Percentiles rank a stretch among this genome's conserved stretches.
These are phyloP conservation scores for Caenorhabditis plicata DNA, from an alignment of 2,888 invertebrate genomes.

Conservation along the genomic window DNA sequence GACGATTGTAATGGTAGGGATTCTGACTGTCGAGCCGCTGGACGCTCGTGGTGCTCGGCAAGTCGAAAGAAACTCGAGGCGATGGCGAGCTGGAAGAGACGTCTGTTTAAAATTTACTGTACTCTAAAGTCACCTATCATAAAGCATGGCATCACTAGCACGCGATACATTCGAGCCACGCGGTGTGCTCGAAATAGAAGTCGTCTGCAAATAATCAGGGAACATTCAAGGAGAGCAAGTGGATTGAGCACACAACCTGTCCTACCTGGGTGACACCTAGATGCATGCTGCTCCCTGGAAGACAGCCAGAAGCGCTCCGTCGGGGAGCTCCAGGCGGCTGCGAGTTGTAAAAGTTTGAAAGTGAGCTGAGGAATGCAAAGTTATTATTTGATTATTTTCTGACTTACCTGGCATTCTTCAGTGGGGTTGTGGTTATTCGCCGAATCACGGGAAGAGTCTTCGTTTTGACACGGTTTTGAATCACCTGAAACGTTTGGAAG, in stretches of 20 bases:
- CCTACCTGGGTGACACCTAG: constrained; percentile 33
- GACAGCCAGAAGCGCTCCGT: constrained; percentile 14
- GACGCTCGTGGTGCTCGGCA: constrained; percentile 13
- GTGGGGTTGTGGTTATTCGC: constrained; percentile 32
- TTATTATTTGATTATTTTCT: no score
- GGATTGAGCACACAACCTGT: constrained; percentile 12
- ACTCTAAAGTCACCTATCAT: constrained; percentile 1
- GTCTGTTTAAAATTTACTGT: neutral
- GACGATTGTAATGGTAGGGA: no score
- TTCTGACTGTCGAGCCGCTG: no score
- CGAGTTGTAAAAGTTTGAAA: constrained; percentile 45
- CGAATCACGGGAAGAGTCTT: constrained; percentile 47
- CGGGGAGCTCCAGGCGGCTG: constrained; percentile 37
- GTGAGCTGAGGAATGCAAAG: no score
- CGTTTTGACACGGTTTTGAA: constrained; percentile 42
- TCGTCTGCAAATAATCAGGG: constrained; percentile 34
- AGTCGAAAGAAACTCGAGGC: constrained; percentile 48
- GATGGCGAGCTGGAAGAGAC: constrained; percentile 27
- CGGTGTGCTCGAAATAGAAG: constrained; percentile 49
- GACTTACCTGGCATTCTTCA: constrained; percentile 21
- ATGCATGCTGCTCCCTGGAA: constrained; percentile 10
- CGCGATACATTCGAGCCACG: constrained; percentile 39
- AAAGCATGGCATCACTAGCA: constrained; percentile 29
- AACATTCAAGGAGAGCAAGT: neutral
- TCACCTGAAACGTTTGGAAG: no score